Evolutionary conservation across 2,113 vertebrate genomes (phyloP).

Genomic region (Siniperca chuatsi): DNA sequence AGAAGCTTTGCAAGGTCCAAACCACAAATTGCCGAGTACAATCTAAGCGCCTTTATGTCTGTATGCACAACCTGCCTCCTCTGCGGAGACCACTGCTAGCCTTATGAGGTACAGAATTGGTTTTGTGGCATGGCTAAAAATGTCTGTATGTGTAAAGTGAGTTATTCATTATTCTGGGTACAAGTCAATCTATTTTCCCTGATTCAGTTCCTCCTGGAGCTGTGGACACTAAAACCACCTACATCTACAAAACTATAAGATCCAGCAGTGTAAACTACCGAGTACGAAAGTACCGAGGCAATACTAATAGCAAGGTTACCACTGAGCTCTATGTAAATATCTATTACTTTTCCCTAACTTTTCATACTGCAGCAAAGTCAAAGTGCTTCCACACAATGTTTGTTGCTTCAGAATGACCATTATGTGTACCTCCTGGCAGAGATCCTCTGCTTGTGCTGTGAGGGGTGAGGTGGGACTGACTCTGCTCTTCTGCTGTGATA

Average conservation of each 20-base stretch:
- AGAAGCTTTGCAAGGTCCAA: slow-evolving; percentile 15
- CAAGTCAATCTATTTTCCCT: not conserved
- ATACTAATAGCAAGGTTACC: not conserved
- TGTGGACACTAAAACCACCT: not conserved
- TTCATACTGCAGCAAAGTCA: not conserved
- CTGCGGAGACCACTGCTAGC: slow-evolving; percentile 3
- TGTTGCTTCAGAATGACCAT: not conserved
- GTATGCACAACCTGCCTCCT: not conserved
- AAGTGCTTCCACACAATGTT: not conserved
- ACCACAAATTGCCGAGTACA: slow-evolving; percentile 19
- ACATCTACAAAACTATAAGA: slow-evolving; percentile 5
- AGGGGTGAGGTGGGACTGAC: slow-evolving; percentile 91
- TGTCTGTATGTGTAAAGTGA: not conserved
- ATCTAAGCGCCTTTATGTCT: not conserved
- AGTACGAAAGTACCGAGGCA: too few species aligned
- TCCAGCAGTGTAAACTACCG: not conserved
- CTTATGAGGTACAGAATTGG: not conserved
- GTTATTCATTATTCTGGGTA: slow-evolving; percentile 13
- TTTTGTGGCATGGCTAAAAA: slow-evolving; percentile 8
- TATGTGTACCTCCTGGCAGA: slow-evolving; percentile 90
- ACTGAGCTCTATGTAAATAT: not conserved
- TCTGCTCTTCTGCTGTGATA: slow-evolving; percentile 90
- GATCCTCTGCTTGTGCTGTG: slow-evolving; percentile 89
- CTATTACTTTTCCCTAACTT: not conserved
- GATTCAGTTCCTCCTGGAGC: not conserved